phyloP scores from a whole-genome alignment of 1,140 invertebrate genomes.

The Tetraneura akinire region DNA sequence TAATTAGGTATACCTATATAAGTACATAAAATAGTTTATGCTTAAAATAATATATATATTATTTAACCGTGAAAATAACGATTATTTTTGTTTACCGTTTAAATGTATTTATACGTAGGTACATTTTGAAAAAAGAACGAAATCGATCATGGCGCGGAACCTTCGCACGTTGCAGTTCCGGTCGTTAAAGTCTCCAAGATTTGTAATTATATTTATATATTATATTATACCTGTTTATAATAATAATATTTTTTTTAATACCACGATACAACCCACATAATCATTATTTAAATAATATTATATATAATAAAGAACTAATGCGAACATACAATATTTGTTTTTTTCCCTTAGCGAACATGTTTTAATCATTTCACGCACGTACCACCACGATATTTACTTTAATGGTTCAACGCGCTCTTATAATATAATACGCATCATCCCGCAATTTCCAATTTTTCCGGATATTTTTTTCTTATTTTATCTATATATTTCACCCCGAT shows the following conservation, averaged over 20 bases:
- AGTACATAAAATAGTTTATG: slow-evolving; percentile 11
- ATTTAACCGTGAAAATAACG: slow-evolving; percentile 14
- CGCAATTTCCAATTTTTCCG: slow-evolving; percentile 32
- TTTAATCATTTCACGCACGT: slow-evolving; percentile 25
- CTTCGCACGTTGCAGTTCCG: background rate
- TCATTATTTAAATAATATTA: background rate
- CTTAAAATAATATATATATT: slow-evolving; percentile 28
- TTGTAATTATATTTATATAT: background rate
- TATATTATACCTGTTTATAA: no score
- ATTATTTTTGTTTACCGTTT: background rate
- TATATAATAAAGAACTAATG: background rate
- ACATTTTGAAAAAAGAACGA: background rate
- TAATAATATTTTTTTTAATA: background rate
- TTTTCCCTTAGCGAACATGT: background rate
- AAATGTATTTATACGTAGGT: background rate
- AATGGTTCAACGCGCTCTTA: background rate
- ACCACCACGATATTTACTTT: background rate
- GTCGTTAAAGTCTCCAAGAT: slow-evolving; percentile 14
- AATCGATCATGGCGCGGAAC: background rate
- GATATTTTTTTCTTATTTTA: background rate
- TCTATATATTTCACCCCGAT: no score
- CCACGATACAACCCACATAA: background rate
- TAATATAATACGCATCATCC: background rate
- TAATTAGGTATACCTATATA: no score
- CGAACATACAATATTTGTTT: background rate